Conservation (phyloP, 2,888 invertebrate species). For the Tortricodes alternella region DNA sequence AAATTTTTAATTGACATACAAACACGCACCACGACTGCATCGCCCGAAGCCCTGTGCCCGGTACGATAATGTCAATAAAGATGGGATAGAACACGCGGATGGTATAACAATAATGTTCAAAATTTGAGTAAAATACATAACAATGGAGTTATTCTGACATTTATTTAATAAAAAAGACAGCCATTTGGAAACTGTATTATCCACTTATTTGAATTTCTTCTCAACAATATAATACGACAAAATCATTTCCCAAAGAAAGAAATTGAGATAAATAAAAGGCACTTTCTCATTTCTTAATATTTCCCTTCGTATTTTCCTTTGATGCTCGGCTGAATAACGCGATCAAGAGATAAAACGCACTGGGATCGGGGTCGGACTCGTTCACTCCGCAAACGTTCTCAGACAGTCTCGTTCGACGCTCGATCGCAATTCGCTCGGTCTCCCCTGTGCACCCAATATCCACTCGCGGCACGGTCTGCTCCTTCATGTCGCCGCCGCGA, state of each 20-base stretch:
- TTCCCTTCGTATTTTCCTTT: slow-evolving; percentile 71
- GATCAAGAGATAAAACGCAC: slow-evolving; percentile 78
- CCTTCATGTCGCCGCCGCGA: background rate
- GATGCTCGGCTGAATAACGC: slow-evolving; percentile 76
- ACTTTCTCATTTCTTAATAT: slow-evolving; percentile 67
- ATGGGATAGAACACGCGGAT: background rate
- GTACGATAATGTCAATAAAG: slow-evolving; percentile 44
- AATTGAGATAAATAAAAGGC: slow-evolving; percentile 63
- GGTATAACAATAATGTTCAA: background rate
- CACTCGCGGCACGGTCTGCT: background rate
- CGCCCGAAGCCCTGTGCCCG: slow-evolving; percentile 49
- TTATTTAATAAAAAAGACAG: slow-evolving; percentile 6
- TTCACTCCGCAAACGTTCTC: slow-evolving; percentile 59
- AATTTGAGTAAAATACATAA: background rate
- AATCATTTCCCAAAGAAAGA: slow-evolving; percentile 57
- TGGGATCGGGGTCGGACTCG: slow-evolving; percentile 54
- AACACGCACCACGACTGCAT: slow-evolving; percentile 57
- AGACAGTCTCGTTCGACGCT: slow-evolving; percentile 42
- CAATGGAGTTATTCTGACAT: background rate
- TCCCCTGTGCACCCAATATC: background rate
- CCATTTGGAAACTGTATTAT: slow-evolving; percentile 31
- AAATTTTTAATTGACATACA: slow-evolving; percentile 66
- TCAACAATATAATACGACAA: slow-evolving; percentile 42
- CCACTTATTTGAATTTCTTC: slow-evolving; percentile 34
- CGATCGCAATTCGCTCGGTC: slow-evolving; percentile 48